Percentiles rank a stretch among this genome's conserved stretches.
Conservation (phyloP, 1,140 invertebrate genomes). For the Drosophila sechellia region DNA sequence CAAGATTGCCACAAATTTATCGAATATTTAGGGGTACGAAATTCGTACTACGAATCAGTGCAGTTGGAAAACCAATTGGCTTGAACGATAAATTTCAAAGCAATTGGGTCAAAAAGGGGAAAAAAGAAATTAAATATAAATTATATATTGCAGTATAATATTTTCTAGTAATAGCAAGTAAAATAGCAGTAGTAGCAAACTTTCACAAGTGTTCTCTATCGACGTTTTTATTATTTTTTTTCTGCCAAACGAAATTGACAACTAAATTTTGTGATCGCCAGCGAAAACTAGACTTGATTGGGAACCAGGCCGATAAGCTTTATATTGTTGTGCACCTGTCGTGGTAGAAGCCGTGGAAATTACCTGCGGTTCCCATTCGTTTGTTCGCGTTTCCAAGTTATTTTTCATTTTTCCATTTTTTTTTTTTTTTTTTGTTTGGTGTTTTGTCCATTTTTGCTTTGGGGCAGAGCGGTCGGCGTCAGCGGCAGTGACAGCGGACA, state of each 20-base stretch:
- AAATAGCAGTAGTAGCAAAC: too few species aligned
- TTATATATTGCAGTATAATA: too few species aligned
- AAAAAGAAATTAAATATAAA: too few species aligned
- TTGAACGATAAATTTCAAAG: too few species aligned
- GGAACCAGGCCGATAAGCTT: slow-evolving; percentile 29
- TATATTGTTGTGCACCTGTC: slow-evolving; percentile 14
- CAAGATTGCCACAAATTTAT: neutral
- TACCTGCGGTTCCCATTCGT: slow-evolving; percentile 42
- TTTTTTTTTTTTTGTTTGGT: neutral
- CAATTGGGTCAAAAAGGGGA: too few species aligned
- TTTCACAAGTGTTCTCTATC: neutral
- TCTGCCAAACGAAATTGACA: neutral
- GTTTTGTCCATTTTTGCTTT: slow-evolving; percentile 10
- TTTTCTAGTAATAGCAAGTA: too few species aligned
- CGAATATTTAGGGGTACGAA: neutral
- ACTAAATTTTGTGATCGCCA: slow-evolving; percentile 6
- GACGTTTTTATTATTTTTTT: neutral
- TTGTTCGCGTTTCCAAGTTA: slow-evolving; percentile 8
- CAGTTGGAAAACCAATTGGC: too few species aligned
- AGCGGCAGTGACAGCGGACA: slow-evolving; percentile 52
- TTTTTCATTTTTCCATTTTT: slow-evolving; percentile 5
- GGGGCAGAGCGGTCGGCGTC: slow-evolving; percentile 46
- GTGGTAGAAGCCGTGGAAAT: slow-evolving; percentile 29
- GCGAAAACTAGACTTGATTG: slow-evolving; percentile 21
- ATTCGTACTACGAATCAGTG: too few species aligned